Base-by-base conservation (phyloP, 2,113 vertebrate species). In the Odocoileus virginianus region DNA sequence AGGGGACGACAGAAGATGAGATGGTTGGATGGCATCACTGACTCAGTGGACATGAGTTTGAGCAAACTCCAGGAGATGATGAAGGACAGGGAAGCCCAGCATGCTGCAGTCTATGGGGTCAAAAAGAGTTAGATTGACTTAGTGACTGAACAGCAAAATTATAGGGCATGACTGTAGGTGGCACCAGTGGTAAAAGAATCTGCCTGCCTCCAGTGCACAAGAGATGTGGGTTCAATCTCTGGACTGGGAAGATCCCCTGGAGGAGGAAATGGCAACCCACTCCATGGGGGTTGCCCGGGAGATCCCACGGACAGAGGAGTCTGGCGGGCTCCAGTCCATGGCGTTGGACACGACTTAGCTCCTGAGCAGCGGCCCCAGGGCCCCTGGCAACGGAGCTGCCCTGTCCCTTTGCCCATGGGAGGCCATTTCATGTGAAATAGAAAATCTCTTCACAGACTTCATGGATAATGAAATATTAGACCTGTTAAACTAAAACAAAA, bases 331-430 rank as follows among this genome's bases (percentile, higher is more conserved):
- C 12, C n/a, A 25, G 21, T 43, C 71, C 6, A 0, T 4, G 21
- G 71, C 5, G 1, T 7, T 0, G 6, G 36, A 76, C 11, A 14
- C 0, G 12, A 43, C 23, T 25, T 36, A 74, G 71, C 71, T 13
- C 13, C 36, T 43, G 71, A 27, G 36, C 36, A 25, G 16, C 4
- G 3, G 64, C 64, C 19, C n/a, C 2, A 2, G 5, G 6, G 67
- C n/a, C 6, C 19, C n/a, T 30, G 16, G 45, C 2, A 5, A 40
- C 33, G 36, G 8, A 23, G 17, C 27, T 23, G 30, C 16, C 50
- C 47, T 4, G 19, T 23, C 17, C n/a, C 45, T 10, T 43, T 54
- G 27, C 52, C 74, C n/a, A 7, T 6, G 28, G 45, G 13, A 21
- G 76, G 33, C 8, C 36, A 2, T 16, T 17, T 55, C 43, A 33